A percentile compares a stretch with the other conserved stretches of the same genome.
Evolutionary conservation across 2,888 invertebrate species (phyloP).

Genomic region (Epinotia nisella): DNA sequence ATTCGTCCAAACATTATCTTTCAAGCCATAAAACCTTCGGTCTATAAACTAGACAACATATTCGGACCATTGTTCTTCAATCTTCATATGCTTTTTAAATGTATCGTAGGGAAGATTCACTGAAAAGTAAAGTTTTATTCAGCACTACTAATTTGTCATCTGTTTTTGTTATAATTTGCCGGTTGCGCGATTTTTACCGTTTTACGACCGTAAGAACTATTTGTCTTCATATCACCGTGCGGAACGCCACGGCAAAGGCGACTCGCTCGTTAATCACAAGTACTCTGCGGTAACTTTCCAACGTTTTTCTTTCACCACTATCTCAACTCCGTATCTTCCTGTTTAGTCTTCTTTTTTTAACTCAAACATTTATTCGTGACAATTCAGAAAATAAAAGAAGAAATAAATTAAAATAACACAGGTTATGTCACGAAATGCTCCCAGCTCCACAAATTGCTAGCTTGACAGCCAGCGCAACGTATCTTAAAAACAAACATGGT

Average conservation of each 20-base stretch:
- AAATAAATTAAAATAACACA: too few relatives aligned
- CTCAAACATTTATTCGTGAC: too few relatives aligned
- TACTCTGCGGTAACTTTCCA: constrained; percentile 34
- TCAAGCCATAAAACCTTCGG: constrained; percentile 1
- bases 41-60: constrained; percentile 2
- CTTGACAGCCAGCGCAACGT: too few relatives aligned
- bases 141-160: constrained; percentile 43
- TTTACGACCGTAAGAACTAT: constrained; percentile 57
- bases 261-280: constrained; percentile 61
- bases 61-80: background rate
- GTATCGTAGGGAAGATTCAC: background rate
- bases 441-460: too few relatives aligned
- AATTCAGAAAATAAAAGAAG: too few relatives aligned
- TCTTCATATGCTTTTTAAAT: background rate
- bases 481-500: constrained; percentile 1
- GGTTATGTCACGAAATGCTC: too few relatives aligned
- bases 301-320: constrained; percentile 32
- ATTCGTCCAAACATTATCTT: constrained; percentile 20
- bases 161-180: constrained; percentile 39
- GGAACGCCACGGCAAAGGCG: constrained; percentile 52
- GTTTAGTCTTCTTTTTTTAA: constrained; percentile 2
- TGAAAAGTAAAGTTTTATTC: background rate
- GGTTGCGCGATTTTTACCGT: constrained; percentile 46
- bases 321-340: background rate
- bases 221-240: constrained; percentile 63